phyloP scores from a whole-genome alignment of 2,888 invertebrate species.

The Trissonchulus sp. region DNA sequence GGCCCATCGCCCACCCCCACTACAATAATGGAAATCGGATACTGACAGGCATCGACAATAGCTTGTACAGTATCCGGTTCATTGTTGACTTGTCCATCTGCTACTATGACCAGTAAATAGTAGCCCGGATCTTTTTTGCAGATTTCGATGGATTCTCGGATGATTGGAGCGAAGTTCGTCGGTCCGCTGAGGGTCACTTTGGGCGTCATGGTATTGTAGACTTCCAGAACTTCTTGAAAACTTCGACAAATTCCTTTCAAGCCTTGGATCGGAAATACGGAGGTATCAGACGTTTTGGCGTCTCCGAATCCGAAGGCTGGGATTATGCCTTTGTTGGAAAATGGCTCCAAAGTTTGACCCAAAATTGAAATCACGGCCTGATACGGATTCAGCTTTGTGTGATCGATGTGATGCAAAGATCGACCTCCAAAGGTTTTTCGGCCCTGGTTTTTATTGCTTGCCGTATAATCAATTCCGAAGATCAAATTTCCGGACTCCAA shows the following conservation, averaged over 20 bases:
- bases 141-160: slow-evolving; percentile 56
- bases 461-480: slow-evolving; percentile 58
- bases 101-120: slow-evolving; percentile 58
- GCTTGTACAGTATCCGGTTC: slow-evolving; percentile 56
- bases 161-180: slow-evolving; percentile 59
- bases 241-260: slow-evolving; percentile 43
- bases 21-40: slow-evolving; percentile 57
- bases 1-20: slow-evolving; percentile 59
- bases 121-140: slow-evolving; percentile 55
- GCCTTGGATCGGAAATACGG: slow-evolving; percentile 53
- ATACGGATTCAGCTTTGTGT: slow-evolving; percentile 53
- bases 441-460: slow-evolving; percentile 59
- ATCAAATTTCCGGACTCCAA: slow-evolving; percentile 56
- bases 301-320: slow-evolving; percentile 59
- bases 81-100: slow-evolving; percentile 58
- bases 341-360: slow-evolving; percentile 56
- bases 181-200: slow-evolving; percentile 57
- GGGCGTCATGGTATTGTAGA: slow-evolving; percentile 56
- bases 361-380: slow-evolving; percentile 56
- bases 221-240: slow-evolving; percentile 47
- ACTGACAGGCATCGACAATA: slow-evolving; percentile 57
- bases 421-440: slow-evolving; percentile 55
- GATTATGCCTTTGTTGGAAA: slow-evolving; percentile 55
- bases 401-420: slow-evolving; percentile 52
- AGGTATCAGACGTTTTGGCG: slow-evolving; percentile 54